Base-by-base conservation (phyloP, 2,888 invertebrate species). In the Acrobasis repandana region DNA sequence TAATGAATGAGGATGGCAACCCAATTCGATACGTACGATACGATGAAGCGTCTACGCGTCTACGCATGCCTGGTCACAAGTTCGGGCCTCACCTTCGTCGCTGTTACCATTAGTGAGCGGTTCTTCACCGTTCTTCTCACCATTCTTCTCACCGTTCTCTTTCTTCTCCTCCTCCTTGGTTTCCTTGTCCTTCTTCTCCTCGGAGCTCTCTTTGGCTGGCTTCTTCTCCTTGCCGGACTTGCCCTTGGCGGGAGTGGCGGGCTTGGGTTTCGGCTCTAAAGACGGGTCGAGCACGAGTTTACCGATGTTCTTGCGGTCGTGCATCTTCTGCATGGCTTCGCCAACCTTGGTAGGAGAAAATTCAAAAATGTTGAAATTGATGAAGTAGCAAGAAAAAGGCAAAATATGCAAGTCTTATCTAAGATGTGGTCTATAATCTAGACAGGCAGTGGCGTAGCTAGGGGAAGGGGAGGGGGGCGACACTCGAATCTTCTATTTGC, bases 311-410 rank as follows among this genome's bases (percentile, higher is more conserved):
- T 97, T 97, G 77, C 97, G 95, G 78, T 97, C 97, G 87, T 97
- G 97, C 95, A 98, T 96, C 87, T 96, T 97, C 86, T 97, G 97
- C 97, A 98, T 97, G 8, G 97, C 97, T 77, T 97, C 97, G 33
- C 95, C 95, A 15, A 97, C 96, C 96, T 96, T 75, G 2, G 51
- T 14, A 56, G 60, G 33, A 20, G 15, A 62, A n/a, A 54, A 43
- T 43, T 10, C 2, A 43, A 43, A 43, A 6, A n/a, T 43, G 43
- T 43, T 14, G 1, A 43, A 43, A 11, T 43, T 28, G 28, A 28
- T 28, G 2, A 28, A 28, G 6, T 28, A 28, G 6, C 28, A 28
- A 28, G 28, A 28, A 5, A 8, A 28, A 28, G 28, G 8, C 28
- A 5, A 28, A 8, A 28, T 28, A 28, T 28, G 28, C 28, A 6